phyloP scores from a whole-genome alignment of 2,113 vertebrate genomes.

The Equus przewalskii region DNA sequence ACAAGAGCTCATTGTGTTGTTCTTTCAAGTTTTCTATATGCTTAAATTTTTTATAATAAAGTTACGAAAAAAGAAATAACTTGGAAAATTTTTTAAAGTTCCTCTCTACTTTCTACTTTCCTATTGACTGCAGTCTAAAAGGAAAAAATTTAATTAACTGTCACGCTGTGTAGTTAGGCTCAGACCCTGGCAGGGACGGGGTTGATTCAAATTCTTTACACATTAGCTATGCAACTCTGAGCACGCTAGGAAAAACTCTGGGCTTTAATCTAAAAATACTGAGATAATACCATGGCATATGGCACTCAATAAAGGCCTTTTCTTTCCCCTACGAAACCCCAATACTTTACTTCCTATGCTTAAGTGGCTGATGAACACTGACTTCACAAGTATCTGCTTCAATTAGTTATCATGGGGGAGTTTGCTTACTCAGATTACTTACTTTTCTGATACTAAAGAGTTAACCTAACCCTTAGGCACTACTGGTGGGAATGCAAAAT shows the following conservation, averaged over 20 bases:
- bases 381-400: background rate
- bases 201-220: constrained; percentile 49
- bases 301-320: background rate
- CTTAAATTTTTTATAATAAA: constrained; percentile 13
- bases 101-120: background rate
- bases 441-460: background rate
- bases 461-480: background rate
- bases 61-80: background rate
- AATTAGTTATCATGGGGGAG: background rate
- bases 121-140: background rate
- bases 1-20: background rate
- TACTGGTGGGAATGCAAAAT: background rate
- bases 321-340: background rate
- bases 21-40: background rate
- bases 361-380: background rate
- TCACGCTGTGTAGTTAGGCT: background rate
- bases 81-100: background rate
- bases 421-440: background rate
- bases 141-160: background rate
- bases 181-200: background rate
- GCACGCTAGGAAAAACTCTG: background rate
- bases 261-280: constrained; percentile 25
- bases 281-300: background rate
- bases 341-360: background rate
- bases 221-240: background rate